Evolutionary conservation across 2,888 invertebrate species (phyloP).

Genomic region (Mellilla xanthometata): DNA sequence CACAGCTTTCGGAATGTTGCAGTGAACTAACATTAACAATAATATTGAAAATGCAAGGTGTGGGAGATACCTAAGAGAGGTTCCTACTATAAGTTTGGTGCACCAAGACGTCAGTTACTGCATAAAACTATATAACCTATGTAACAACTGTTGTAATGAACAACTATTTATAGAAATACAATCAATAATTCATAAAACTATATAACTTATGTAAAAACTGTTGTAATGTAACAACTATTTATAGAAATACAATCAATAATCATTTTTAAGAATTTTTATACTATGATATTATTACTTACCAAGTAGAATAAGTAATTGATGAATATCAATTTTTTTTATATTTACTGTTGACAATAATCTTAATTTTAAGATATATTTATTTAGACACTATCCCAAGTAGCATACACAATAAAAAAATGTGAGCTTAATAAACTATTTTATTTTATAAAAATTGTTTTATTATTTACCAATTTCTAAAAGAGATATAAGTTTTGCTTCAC

Average conservation of each 20-base stretch:
- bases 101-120: conserved; percentile 43
- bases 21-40: conserved; percentile 74
- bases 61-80: conserved; percentile 16
- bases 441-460: conserved; percentile 51
- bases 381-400: conserved; percentile 61
- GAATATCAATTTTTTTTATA: conserved; percentile 20
- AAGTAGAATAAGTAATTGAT: conserved; percentile 21
- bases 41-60: conserved; percentile 49
- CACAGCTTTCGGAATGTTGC: conserved; percentile 82
- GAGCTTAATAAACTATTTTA: conserved; percentile 81
- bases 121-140: conserved; percentile 15
- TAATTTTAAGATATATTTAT: conserved; percentile 66
- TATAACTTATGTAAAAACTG: conserved; percentile 16
- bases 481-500: too few relatives aligned
- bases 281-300: conserved; percentile 25
- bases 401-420: conserved; percentile 61
- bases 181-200: conserved; percentile 10
- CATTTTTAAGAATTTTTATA: conserved; percentile 15
- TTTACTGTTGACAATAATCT: conserved; percentile 51
- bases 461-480: too few relatives aligned
- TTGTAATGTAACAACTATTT: conserved; percentile 19
- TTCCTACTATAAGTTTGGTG: conserved; percentile 47
- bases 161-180: conserved; percentile 14
- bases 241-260: conserved; percentile 11
- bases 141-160: conserved; percentile 17